Conservation (phyloP, 2,888 invertebrate species). For the Stictocephala bisonia region DNA sequence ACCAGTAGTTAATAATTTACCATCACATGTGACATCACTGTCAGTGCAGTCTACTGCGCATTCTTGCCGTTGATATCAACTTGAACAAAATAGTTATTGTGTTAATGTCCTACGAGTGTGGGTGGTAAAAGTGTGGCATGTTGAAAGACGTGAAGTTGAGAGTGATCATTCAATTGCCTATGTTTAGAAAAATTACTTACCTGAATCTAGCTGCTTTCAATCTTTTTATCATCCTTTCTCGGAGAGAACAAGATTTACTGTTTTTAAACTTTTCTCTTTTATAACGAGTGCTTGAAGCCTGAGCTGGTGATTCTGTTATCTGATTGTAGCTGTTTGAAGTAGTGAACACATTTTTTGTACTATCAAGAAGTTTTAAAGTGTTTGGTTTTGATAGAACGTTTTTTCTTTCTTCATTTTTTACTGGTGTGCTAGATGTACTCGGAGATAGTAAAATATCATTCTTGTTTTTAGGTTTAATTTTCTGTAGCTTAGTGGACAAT, state of each 20-base stretch:
- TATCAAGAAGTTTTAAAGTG: neutral
- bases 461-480: neutral
- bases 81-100: too few species aligned
- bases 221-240: conserved; percentile 76
- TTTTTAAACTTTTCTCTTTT: conserved; percentile 50
- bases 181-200: too few species aligned
- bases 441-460: conserved; percentile 5
- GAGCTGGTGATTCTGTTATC: neutral
- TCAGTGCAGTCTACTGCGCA: too few species aligned
- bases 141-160: too few species aligned
- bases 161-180: too few species aligned
- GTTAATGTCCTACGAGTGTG: too few species aligned
- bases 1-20: too few species aligned
- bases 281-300: neutral
- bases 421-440: neutral
- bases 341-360: neutral
- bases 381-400: neutral
- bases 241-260: conserved; percentile 58
- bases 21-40: too few species aligned
- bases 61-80: too few species aligned
- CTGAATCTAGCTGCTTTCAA: conserved; percentile 74
- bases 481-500: neutral
- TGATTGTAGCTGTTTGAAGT: neutral
- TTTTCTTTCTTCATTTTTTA: neutral
- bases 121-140: too few species aligned